These are phyloP conservation scores for Diaphora mendica DNA, from an alignment of 2,888 invertebrate genomes.

Conservation along the genomic window DNA sequence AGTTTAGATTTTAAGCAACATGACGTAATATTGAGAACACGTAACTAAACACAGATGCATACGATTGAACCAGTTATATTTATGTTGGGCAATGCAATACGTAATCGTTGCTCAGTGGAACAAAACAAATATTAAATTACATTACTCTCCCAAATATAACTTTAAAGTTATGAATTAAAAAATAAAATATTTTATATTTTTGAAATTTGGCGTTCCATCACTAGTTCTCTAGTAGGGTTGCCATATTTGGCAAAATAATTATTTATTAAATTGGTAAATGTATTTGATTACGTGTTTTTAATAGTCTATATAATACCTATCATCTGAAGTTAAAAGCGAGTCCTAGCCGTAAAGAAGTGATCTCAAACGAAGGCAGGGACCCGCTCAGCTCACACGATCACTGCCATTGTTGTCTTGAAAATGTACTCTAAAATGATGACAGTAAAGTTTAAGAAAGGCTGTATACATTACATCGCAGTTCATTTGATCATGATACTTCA, in stretches of 20 bases:
- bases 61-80: conserved; percentile 38
- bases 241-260: conserved; percentile 28
- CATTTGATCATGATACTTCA: conserved; percentile 42
- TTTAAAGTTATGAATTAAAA: conserved; percentile 1
- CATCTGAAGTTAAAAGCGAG: conserved; percentile 55
- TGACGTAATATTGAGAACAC: conserved; percentile 53
- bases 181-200: background rate
- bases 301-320: conserved; percentile 50
- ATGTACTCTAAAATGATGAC: conserved; percentile 53
- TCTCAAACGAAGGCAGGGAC: conserved; percentile 73
- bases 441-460: conserved; percentile 59
- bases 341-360: conserved; percentile 75
- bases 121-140: conserved; percentile 28
- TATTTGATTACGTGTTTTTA: conserved; percentile 50
- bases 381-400: conserved; percentile 59
- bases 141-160: conserved; percentile 8
- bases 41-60: conserved; percentile 50
- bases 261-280: conserved; percentile 45
- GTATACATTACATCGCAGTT: conserved; percentile 46
- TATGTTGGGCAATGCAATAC: conserved; percentile 22
- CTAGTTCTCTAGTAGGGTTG: conserved; percentile 30
- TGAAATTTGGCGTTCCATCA: conserved; percentile 18
- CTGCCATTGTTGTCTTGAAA: conserved; percentile 73
- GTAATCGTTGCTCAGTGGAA: conserved; percentile 21
- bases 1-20: conserved; percentile 61